Base-by-base conservation (phyloP, 1,140 invertebrate genomes). In the Anastrepha ludens region DNA sequence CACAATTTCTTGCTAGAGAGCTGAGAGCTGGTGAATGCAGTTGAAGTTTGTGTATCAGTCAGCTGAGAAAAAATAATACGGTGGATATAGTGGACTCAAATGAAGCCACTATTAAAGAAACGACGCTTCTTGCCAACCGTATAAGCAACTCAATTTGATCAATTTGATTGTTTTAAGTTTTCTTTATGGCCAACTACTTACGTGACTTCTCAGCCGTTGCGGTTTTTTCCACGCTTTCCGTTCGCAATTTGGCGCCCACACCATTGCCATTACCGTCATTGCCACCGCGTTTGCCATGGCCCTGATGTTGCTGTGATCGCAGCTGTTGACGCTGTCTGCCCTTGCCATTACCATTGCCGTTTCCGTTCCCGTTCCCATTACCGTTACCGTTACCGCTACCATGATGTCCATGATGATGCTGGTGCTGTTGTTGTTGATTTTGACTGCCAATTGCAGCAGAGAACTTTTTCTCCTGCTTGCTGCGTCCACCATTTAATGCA, bases 241-340 rank as follows among this genome's bases (percentile, higher is more conserved):
- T 86, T 78, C 17, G 88, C 64, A n/a, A 86, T 87, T 87, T 88
- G 15, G 81, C 88, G 44, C 67, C 67, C 41, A 41, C 39, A 74
- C 47, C 47, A 89, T 1, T 65, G n/a, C 86, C 89, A 89, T 3
- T 81, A n/a, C 70, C 70, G 15, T 85, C 89, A 89, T 2, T 67
- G 20, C 86, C 89, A 59, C 70, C 81, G 59, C 88, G 86, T 86
- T 88, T 88, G 55, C 78, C 70, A 70, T 90, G 88, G 17, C 86
- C 87, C 87, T 87, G 87, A 64, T 88, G 88, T 86, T 88, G 89
- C 20, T 90, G 88, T 41, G 89, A 91, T 88, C 91, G 89, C 8
- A 87, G 58, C 86, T 88, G 86, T 85, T 90, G 90, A 1, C 89
- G 90, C 44, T 89, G 88, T 44, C 90, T 87, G 70, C 67, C 20